Base-by-base conservation (phyloP, 1,140 invertebrate species). In the Pachyrhynchus sulphureomaculatus region DNA sequence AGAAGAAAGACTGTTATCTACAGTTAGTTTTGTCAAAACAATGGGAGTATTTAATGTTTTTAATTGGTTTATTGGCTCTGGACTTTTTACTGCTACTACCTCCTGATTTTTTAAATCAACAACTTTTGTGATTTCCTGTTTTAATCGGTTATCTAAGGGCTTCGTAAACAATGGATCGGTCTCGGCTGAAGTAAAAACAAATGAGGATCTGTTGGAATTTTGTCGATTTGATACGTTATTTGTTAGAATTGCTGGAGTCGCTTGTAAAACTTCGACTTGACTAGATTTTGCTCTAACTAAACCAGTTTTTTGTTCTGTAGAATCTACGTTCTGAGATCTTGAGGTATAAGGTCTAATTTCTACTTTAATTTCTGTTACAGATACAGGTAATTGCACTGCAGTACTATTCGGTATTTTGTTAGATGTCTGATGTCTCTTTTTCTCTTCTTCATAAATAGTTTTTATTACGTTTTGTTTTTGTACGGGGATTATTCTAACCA, bases 311-410 rank as follows among this genome's bases (percentile, higher is more conserved):
- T 44, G 15, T 33, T 53, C 39, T 49, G 29, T 49, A 34, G n/a
- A 10, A 12, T 10, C 13, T 18, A 10, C 20, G 10, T 26, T 13
- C 20, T 15, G 34, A 4, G 21, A 12, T 51, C 34, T 59, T 0
- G 56, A 21, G 4, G 34, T 17, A 37, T 47, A n/a, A 12, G 42
- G 24, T 34, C n/a, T 49, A 10, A 53, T 41, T 15, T 64, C 42
- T 13, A 54, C 52, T 52, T 64, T 54, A 12, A 53, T 42, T 54
- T 58, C 52, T 36, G 64, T 57, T 0, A 39, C 17, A 26, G 58
- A 65, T 1, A 55, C 51, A 6, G 53, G 39, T 32, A 32, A 23
- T 44, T 13, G 18, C 10, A 21, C 26, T 12, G n/a, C 5, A 21
- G 17, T 26, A 3, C 5, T 26, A 8, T 10, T 24, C 10, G 24